These are phyloP conservation scores for Darevskia nairensis DNA, from an alignment of 2,797 vertebrate genomes.

Conservation along the genomic window DNA sequence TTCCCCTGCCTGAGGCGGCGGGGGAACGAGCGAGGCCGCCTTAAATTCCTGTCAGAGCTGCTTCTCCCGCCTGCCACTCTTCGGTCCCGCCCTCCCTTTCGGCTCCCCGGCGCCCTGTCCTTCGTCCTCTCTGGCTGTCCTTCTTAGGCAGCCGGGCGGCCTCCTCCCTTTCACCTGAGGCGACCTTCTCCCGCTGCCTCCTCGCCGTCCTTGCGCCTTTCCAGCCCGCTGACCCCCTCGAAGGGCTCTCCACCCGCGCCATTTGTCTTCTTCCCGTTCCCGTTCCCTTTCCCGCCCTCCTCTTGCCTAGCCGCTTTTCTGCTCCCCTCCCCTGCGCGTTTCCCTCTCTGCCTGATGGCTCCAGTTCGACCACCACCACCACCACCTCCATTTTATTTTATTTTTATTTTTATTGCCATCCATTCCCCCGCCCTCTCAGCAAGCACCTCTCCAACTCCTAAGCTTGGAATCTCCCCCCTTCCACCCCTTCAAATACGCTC, in stretches of 20 bases:
- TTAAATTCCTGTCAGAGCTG: neutral
- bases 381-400: neutral
- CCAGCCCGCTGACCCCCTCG: neutral
- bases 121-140: neutral
- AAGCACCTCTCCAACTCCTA: neutral
- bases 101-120: neutral
- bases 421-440: neutral
- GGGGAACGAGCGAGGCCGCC: neutral
- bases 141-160: neutral
- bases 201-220: neutral
- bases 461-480: too few species aligned
- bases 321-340: too few species aligned
- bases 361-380: too few species aligned
- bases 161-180: neutral
- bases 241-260: neutral
- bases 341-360: too few species aligned
- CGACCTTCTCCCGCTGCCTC: neutral
- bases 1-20: neutral
- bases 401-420: neutral
- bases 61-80: conserved; percentile 2
- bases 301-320: neutral
- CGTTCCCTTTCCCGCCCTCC: too few species aligned
- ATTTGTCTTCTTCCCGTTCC: neutral
- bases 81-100: neutral
- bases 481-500: neutral